Evolutionary conservation across 2,888 invertebrate genomes (phyloP), one percentile per base, ranked within the genome.

Genomic region (Mechanitis messenoides): DNA sequence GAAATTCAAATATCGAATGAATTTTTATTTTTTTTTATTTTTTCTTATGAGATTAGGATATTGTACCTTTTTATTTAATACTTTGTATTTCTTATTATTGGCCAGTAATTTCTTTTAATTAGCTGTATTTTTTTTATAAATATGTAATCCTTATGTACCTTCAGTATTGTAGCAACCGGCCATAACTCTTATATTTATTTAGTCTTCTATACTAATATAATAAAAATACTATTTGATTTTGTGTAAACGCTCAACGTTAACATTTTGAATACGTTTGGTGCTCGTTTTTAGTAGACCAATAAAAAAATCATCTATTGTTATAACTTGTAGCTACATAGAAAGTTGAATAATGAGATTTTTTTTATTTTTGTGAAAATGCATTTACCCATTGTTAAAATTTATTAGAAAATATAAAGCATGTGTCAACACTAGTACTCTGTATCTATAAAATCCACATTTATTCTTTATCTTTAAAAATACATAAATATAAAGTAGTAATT

Each of bases 331-430:
- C 69, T 68, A 72, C 64, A 66, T 77, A 78, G 71, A 66, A 69
- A 64, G 72, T 74, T 74, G 58, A 74, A 73, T 66, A 67, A 70
- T 74, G 75, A 79, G 68, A 78, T 73, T 74, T 75, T 77, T 20
- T 84, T 50, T 50, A 50, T 50, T 85, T 86, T 86, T 85, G 80
- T 80, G 82, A 85, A 79, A 76, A 74, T 80, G 81, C 81, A 85
- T 87, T 88, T 87, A 86, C 81, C 80, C 74, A 75, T 76, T 85
- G 81, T 84, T 83, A 76, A 74, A 79, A 76, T 75, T 71, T 74
- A 64, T 55, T 59, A 55, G 42, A 60, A 63, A 58, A 54, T 50
- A 50, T 58, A 55, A 58, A 53, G 62, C 56, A 62, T 65, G 56
- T 56, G 63, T 62, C 50, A 54, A 60, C 42, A 55, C 53, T 45